Evolutionary conservation across 2,797 vertebrate species (phyloP).

Genomic region (Coilia nasus): DNA sequence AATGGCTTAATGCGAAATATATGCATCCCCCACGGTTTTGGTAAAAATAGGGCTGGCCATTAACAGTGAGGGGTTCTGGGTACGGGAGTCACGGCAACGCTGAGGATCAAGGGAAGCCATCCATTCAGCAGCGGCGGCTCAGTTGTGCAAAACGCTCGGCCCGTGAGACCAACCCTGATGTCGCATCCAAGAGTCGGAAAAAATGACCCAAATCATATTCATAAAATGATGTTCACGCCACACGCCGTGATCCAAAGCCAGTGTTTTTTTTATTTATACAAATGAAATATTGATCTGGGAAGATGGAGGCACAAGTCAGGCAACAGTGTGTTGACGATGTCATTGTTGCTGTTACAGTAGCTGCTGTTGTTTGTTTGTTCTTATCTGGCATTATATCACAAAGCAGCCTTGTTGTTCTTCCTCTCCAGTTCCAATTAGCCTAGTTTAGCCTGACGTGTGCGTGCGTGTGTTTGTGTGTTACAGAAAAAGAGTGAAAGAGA

Average conservation of each 20-base stretch:
- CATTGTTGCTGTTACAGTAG: background rate
- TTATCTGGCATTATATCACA: constrained; percentile 39
- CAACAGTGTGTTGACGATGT: background rate
- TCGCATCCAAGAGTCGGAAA: constrained; percentile 48
- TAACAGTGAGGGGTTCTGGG: constrained; percentile 56
- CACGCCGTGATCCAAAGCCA: constrained; percentile 54
- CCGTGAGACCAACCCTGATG: background rate
- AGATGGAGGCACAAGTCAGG: constrained; percentile 49
- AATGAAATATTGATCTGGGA: constrained; percentile 71
- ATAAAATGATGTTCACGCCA: constrained; percentile 58
- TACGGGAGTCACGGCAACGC: constrained; percentile 50
- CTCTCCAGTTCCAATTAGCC: background rate
- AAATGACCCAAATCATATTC: constrained; percentile 61
- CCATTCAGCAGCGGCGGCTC: constrained; percentile 48
- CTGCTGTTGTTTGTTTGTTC: background rate
- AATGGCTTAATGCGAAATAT: constrained; percentile 73
- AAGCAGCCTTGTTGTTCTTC: constrained; percentile 21
- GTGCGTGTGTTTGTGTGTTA: too few relatives aligned
- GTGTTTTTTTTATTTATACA: constrained; percentile 58
- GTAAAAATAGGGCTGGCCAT: constrained; percentile 71
- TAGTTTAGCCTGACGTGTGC: constrained; percentile 23
- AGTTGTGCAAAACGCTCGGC: constrained; percentile 44
- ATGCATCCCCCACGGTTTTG: constrained; percentile 70
- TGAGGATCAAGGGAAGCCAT: constrained; percentile 69
- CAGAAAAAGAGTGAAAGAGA: too few relatives aligned